Percentiles rank a stretch among this genome's conserved stretches.
These are phyloP conservation scores for Hylaea fasciaria DNA, from an alignment of 2,888 invertebrate species.

Conservation along the genomic window DNA sequence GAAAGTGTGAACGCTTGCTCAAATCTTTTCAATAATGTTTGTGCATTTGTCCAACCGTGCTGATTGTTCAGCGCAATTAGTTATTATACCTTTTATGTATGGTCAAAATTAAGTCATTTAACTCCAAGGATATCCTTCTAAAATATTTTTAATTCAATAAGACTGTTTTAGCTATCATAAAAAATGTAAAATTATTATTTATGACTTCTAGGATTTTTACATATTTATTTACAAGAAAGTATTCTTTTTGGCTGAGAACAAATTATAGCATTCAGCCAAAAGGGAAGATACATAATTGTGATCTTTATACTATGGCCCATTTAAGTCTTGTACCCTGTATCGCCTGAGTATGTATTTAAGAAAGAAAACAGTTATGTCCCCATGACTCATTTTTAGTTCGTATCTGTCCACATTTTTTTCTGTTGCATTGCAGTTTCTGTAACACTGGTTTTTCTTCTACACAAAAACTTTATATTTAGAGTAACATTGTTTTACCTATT, in stretches of 20 bases:
- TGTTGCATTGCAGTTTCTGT: no score
- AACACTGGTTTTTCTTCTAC: not conserved
- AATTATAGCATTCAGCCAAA: no score
- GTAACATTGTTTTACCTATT: no score
- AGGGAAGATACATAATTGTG: no score
- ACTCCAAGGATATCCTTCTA: not conserved
- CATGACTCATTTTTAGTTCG: not conserved
- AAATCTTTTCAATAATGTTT: conserved; percentile 8
- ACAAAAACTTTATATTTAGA: not conserved
- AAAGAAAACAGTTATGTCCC: not conserved
- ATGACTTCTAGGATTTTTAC: no score
- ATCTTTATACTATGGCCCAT: no score
- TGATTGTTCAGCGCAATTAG: conserved; percentile 15
- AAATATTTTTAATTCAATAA: not conserved
- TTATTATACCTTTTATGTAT: conserved; percentile 8
- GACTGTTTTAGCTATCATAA: not conserved
- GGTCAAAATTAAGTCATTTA: conserved; percentile 1
- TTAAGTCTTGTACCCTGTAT: no score
- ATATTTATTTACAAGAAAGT: no score
- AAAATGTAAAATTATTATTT: no score
- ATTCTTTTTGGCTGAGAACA: no score
- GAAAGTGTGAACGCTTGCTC: conserved; percentile 9
- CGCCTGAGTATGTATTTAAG: no score
- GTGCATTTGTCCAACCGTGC: conserved; percentile 2
- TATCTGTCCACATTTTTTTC: not conserved